Conservation (phyloP, 2,797 vertebrate genomes). For the Esox lucius region DNA sequence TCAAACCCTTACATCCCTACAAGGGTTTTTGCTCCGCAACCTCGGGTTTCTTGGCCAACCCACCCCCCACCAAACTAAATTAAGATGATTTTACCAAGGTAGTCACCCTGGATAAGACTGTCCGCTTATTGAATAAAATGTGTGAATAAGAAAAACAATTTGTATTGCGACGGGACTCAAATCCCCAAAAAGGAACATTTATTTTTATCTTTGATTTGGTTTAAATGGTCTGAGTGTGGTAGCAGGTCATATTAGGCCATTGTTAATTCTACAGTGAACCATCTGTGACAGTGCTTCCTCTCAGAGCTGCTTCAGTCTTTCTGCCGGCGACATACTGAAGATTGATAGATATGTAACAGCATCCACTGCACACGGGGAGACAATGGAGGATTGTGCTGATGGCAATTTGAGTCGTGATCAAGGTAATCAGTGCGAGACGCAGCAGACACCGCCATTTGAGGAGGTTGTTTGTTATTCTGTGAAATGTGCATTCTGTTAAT, state of each 20-base stretch:
- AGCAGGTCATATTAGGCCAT: background rate
- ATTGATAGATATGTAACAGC: slow-evolving; percentile 27
- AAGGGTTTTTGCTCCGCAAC: too few relatives aligned
- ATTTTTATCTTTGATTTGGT: background rate
- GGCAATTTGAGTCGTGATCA: slow-evolving; percentile 59
- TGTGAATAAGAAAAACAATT: background rate
- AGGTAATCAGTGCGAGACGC: slow-evolving; percentile 68
- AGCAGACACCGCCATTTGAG: slow-evolving; percentile 57
- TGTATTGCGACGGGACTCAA: background rate
- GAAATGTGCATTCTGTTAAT: slow-evolving; percentile 70
- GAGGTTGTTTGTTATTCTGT: slow-evolving; percentile 72
- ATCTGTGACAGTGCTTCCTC: background rate
- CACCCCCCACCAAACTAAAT: too few relatives aligned
- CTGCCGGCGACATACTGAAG: slow-evolving; percentile 12
- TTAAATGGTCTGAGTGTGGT: background rate
- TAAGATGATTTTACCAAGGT: too few relatives aligned
- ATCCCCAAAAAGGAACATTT: background rate
- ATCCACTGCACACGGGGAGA: slow-evolving; percentile 8
- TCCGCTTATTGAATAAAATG: background rate
- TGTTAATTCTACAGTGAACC: slow-evolving; percentile 2
- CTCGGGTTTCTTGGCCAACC: too few relatives aligned
- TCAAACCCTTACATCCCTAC: too few relatives aligned
- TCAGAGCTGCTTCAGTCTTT: background rate
- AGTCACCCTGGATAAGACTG: too few relatives aligned
- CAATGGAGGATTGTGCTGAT: slow-evolving; percentile 27